Evolutionary conservation across 2,113 vertebrate genomes (phyloP).

Genomic region (Solea solea): DNA sequence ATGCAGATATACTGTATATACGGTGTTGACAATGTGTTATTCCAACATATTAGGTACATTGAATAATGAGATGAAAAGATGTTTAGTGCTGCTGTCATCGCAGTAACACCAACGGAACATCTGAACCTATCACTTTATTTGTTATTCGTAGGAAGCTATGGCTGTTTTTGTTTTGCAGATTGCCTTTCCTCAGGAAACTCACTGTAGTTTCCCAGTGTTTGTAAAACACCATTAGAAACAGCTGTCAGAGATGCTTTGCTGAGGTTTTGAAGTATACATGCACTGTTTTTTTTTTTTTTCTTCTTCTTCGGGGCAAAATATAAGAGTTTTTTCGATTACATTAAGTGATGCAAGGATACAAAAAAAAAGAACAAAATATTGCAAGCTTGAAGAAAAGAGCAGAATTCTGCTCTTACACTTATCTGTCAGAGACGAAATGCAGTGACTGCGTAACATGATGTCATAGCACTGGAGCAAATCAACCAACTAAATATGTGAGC

Average conservation of each 20-base stretch:
- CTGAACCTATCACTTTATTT: slow-evolving; percentile 4
- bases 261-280: slow-evolving; percentile 19
- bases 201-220: slow-evolving; percentile 21
- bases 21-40: background rate
- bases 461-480: slow-evolving; percentile 1
- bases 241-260: slow-evolving; percentile 17
- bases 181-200: slow-evolving; percentile 23
- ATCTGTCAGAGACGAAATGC: background rate
- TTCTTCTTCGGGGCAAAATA: background rate
- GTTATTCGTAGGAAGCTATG: background rate
- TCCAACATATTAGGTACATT: background rate
- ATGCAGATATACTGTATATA: background rate
- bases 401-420: background rate
- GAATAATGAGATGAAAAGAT: slow-evolving; percentile 6
- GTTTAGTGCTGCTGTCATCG: slow-evolving; percentile 18
- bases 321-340: background rate
- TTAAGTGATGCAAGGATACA: background rate
- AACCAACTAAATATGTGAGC: slow-evolving; percentile 38
- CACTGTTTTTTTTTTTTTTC: background rate
- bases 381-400: background rate
- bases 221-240: slow-evolving; percentile 35
- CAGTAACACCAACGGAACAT: background rate
- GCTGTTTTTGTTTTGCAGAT: slow-evolving; percentile 18
- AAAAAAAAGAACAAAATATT: background rate
- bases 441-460: background rate